Percentiles rank a stretch among this genome's conserved stretches.
phyloP scores from a whole-genome alignment of 2,797 vertebrate genomes.

The Dicrostonyx torquatus region DNA sequence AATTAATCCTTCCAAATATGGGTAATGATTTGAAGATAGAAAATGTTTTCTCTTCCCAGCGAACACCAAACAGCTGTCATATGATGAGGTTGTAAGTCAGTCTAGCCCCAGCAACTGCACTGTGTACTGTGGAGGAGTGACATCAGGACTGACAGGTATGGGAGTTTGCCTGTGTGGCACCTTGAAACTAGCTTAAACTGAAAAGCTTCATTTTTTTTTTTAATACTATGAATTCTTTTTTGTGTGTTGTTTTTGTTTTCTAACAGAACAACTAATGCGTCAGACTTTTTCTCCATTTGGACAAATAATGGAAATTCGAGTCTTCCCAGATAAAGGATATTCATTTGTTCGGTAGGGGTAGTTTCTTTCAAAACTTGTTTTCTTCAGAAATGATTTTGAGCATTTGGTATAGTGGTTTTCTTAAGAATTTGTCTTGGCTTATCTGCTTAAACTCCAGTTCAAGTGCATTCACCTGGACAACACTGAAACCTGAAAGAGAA shows the following conservation, averaged over 20 bases:
- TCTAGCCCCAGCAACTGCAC: conserved; percentile 99
- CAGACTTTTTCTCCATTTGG: conserved; percentile 98
- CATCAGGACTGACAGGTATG: conserved; percentile 95
- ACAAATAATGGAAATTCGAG: conserved; percentile 98
- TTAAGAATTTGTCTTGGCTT: conserved; percentile 7
- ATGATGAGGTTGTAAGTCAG: conserved; percentile 97
- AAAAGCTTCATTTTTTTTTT: conserved; percentile 42
- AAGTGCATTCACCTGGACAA: neutral
- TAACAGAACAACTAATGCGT: conserved; percentile 97
- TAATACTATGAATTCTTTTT: neutral
- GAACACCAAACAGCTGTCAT: conserved; percentile 96
- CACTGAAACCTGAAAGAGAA: conserved; percentile 2
- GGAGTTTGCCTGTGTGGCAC: neutral
- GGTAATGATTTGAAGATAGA: conserved; percentile 61
- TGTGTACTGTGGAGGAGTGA: conserved; percentile 97
- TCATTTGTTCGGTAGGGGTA: conserved; percentile 94
- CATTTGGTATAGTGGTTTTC: conserved; percentile 55
- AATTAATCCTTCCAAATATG: conserved; percentile 39
- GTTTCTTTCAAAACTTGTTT: neutral
- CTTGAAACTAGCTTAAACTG: conserved; percentile 29
- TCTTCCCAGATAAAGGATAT: conserved; percentile 99
- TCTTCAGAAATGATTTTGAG: conserved; percentile 33
- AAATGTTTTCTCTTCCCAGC: conserved; percentile 75
- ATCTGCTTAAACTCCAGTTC: neutral
- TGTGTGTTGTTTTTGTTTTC: conserved; percentile 42